Evolutionary conservation across 64 coral and sea anemone genomes (phyloP), one percentile per base, ranked within the genome.

Genomic region (Anthopleura sola): DNA sequence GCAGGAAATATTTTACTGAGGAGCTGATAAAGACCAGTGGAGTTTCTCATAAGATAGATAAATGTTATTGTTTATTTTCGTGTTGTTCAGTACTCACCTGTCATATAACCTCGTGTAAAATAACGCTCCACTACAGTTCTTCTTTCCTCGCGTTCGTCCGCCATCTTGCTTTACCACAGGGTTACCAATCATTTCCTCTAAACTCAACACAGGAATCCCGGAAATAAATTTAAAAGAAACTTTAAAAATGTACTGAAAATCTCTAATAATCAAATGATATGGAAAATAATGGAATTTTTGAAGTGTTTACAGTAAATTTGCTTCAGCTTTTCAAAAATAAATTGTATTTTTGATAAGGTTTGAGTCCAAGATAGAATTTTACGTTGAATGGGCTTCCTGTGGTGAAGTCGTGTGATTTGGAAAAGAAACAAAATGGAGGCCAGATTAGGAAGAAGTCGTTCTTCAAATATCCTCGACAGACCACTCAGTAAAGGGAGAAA

Each of bases 401-500:
- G 37, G 76, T 69, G 33, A 14, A 15, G 26, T 32, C 28, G 31
- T n/a, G 66, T 32, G 4, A 6, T 3, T 62, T 89, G 49, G 62
- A 89, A 75, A 38, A 87, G 79, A 83, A 80, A 75, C 90, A 96
- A 92, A 32, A 96, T 96, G 94, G 94, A 96, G 87, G 86, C 83
- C 16, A 69, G 90, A 20, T 83, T 92, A 18, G 87, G 90, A 18
- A 96, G 87, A 96, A 90, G 90, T 90, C 76, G 90, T 46, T 87
- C 89, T 6, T 82, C 90, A 68, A 99, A 99, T 88, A 99, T 99
- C 80, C 84, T 99, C 6, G 97, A 99, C 83, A 94, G 74, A 87
- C 97, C 97, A 20, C 75, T 99, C 28, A 99, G 93, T 84, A 99
- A 99, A 99, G 97, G 97, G 40, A 91, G 85, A 84, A 99, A 90